Conservation (phyloP, 2,797 vertebrate species). For the Crenuchus spilurus region DNA sequence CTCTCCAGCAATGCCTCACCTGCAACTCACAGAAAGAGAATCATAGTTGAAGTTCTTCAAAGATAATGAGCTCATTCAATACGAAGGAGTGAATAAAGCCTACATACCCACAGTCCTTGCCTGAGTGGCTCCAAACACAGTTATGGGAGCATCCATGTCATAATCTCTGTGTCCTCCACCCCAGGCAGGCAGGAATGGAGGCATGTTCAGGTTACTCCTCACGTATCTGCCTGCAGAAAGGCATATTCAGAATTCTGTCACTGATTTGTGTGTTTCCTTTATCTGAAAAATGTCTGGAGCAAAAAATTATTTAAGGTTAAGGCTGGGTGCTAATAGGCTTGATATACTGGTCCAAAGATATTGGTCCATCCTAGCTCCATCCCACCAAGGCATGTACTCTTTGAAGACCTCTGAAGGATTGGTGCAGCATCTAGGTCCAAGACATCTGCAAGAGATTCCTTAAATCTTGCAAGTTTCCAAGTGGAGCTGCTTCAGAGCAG, state of each 20-base stretch:
- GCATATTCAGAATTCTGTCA: neutral
- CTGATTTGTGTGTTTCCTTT: no score
- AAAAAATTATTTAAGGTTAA: no score
- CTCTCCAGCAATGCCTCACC: slow-evolving; percentile 94
- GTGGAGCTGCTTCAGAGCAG: no score
- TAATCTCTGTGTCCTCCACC: slow-evolving; percentile 89
- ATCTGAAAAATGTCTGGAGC: no score
- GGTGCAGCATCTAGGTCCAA: no score
- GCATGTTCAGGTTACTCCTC: slow-evolving; percentile 97
- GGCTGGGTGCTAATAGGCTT: no score
- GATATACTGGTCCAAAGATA: no score
- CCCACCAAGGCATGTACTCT: no score
- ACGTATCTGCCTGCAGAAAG: slow-evolving; percentile 77
- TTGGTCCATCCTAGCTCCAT: no score
- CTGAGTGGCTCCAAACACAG: slow-evolving; percentile 94
- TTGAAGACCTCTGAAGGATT: no score
- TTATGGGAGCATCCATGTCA: slow-evolving; percentile 94
- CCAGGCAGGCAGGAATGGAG: slow-evolving; percentile 85
- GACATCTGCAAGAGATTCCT: no score
- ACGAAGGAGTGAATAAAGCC: neutral
- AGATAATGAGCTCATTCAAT: neutral
- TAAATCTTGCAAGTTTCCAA: no score
- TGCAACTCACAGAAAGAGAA: slow-evolving; percentile 59
- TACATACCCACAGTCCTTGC: slow-evolving; percentile 89
- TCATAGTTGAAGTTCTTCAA: slow-evolving; percentile 47